phyloP scores from a whole-genome alignment of 2,797 vertebrate genomes.

The Thamnophis elegans region DNA sequence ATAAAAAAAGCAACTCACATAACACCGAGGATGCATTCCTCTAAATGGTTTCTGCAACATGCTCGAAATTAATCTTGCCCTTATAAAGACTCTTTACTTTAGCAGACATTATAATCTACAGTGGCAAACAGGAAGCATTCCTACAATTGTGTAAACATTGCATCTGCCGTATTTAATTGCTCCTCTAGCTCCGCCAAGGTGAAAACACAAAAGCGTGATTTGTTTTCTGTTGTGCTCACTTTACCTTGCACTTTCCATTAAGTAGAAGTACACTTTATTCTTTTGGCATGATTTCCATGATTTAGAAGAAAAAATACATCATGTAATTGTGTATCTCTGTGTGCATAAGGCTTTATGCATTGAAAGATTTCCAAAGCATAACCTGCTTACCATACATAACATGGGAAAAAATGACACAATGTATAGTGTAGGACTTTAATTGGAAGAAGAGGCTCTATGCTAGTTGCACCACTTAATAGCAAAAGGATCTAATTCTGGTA shows the following conservation, averaged over 20 bases:
- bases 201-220: conserved; percentile 27
- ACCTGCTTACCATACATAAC: neutral
- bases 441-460: conserved; percentile 27
- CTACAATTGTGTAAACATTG: conserved; percentile 11
- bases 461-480: neutral
- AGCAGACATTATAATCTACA: conserved; percentile 2
- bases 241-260: conserved; percentile 12
- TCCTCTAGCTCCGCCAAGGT: neutral
- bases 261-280: neutral
- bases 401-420: conserved; percentile 11
- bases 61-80: conserved; percentile 8
- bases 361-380: neutral
- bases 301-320: neutral
- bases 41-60: conserved; percentile 20
- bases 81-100: conserved; percentile 37
- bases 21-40: neutral
- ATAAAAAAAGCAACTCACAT: neutral
- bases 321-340: neutral
- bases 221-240: conserved; percentile 13
- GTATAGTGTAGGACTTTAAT: neutral
- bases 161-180: conserved; percentile 12
- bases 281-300: neutral
- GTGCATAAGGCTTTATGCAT: neutral
- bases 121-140: conserved; percentile 18
- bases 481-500: neutral